phyloP scores from a whole-genome alignment of 2,113 vertebrate genomes.

The Murina feae region DNA sequence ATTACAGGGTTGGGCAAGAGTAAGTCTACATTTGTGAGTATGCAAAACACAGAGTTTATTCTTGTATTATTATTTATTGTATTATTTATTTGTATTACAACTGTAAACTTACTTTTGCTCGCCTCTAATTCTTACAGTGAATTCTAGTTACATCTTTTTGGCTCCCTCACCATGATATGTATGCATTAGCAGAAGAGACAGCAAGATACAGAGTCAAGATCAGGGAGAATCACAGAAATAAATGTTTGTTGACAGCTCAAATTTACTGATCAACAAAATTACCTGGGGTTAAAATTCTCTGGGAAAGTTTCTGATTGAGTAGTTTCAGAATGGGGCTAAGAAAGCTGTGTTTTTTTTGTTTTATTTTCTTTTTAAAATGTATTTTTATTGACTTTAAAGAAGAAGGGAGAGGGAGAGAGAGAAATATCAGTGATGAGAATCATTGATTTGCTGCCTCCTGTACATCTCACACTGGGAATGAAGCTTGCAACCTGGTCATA shows the following conservation, averaged over 20 bases:
- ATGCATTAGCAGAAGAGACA: neutral
- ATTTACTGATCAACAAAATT: conserved; percentile 13
- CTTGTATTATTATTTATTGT: neutral
- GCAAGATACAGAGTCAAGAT: neutral
- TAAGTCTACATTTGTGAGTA: neutral
- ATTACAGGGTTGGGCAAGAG: neutral
- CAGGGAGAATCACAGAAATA: neutral
- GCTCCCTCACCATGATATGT: neutral
- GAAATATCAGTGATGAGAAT: too few species aligned
- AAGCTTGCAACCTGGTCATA: too few species aligned
- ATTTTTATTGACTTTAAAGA: too few species aligned
- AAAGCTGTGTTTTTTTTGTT: conserved; percentile 4
- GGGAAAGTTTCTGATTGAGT: neutral
- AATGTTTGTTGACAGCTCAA: neutral
- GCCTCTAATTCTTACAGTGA: neutral
- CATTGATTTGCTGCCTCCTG: too few species aligned
- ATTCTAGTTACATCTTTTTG: neutral
- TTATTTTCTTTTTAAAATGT: too few species aligned
- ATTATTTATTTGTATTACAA: neutral
- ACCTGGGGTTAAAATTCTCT: neutral
- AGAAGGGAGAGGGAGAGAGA: too few species aligned
- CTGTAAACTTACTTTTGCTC: neutral
- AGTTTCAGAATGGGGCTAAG: neutral
- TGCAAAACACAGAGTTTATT: neutral
- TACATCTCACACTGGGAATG: too few species aligned